A percentile compares a stretch with the other conserved stretches of the same genome.
These are phyloP conservation scores for Lycophotia porphyrea DNA, from an alignment of 2,888 invertebrate genomes.

Conservation along the genomic window DNA sequence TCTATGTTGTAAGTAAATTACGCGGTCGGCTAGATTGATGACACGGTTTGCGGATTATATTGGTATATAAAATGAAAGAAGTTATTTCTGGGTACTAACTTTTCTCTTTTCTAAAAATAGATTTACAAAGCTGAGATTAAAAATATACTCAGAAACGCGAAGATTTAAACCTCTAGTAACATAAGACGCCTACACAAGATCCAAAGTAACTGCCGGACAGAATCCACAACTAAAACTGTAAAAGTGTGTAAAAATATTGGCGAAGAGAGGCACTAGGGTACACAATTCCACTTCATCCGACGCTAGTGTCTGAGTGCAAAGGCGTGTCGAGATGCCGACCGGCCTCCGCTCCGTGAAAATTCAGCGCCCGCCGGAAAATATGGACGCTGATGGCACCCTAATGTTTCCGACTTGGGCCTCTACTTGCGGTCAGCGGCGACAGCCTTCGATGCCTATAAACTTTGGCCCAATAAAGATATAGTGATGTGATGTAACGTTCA, in stretches of 20 bases:
- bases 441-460: conserved; percentile 81
- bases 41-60: conserved; percentile 25
- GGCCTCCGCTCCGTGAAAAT: conserved; percentile 86
- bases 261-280: conserved; percentile 78
- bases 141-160: not conserved
- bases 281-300: conserved; percentile 84
- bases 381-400: conserved; percentile 88
- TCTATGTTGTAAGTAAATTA: conserved; percentile 67
- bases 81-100: not conserved
- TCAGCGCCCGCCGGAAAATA: conserved; percentile 86
- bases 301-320: conserved; percentile 88
- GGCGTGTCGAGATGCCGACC: conserved; percentile 86
- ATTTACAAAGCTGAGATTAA: not conserved
- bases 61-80: not conserved
- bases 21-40: conserved; percentile 62
- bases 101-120: not conserved
- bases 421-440: conserved; percentile 84
- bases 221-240: conserved; percentile 75
- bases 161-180: conserved; percentile 24
- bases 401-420: conserved; percentile 87
- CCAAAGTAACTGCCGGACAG: conserved; percentile 57
- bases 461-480: conserved; percentile 76
- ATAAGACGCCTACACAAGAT: conserved; percentile 43
- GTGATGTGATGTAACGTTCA: conserved; percentile 67
- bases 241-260: conserved; percentile 84